These are phyloP conservation scores for Solenopsis fugax DNA, from an alignment of 1,140 invertebrate genomes.

Conservation along the genomic window DNA sequence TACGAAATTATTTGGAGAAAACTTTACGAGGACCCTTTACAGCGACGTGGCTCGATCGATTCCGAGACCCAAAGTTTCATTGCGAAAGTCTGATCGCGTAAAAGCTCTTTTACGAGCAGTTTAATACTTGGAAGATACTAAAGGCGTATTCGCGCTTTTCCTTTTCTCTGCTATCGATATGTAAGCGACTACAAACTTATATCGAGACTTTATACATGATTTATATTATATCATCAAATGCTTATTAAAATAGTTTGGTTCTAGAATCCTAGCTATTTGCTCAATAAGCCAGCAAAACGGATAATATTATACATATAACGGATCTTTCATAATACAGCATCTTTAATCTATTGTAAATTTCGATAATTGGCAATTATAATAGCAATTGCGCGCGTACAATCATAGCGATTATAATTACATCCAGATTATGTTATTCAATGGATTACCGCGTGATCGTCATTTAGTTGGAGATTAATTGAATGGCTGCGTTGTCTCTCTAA, in stretches of 20 bases:
- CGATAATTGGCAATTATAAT: constrained; percentile 9
- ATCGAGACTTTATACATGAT: constrained; percentile 30
- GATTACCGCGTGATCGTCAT: neutral
- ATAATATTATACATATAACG: neutral
- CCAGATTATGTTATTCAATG: neutral
- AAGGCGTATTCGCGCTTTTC: constrained; percentile 31
- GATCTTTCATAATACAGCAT: neutral
- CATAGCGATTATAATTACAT: constrained; percentile 20
- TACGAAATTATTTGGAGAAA: constrained; percentile 53
- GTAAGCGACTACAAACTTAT: constrained; percentile 29
- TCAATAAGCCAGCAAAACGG: neutral
- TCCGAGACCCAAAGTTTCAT: constrained; percentile 64
- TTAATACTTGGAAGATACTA: constrained; percentile 61
- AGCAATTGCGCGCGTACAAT: neutral
- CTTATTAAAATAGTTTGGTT: constrained; percentile 33
- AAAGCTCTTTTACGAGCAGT: constrained; percentile 72
- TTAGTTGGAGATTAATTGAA: constrained; percentile 2
- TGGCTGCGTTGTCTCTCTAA: neutral
- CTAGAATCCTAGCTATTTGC: neutral
- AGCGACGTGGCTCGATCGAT: constrained; percentile 55
- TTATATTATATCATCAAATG: constrained; percentile 10
- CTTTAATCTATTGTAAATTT: constrained; percentile 16
- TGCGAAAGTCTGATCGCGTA: constrained; percentile 71
- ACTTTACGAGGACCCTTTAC: constrained; percentile 49
- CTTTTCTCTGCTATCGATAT: constrained; percentile 23